These are phyloP conservation scores for Natator depressus DNA, from an alignment of 2,113 vertebrate genomes.

Conservation along the genomic window DNA sequence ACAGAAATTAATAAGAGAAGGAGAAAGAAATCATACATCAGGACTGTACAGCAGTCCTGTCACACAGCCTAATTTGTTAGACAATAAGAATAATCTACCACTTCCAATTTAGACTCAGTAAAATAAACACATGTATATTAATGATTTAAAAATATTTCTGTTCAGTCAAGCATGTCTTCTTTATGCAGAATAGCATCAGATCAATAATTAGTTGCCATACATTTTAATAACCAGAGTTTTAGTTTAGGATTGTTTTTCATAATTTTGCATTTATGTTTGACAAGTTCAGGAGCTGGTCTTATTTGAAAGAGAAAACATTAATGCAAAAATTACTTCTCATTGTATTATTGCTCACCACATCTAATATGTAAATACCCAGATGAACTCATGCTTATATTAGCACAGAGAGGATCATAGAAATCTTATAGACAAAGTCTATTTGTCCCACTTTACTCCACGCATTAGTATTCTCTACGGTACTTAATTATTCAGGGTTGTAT, in stretches of 20 bases:
- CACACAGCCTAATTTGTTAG: conserved; percentile 79
- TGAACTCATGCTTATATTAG: conserved; percentile 67
- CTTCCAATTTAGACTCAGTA: conserved; percentile 77
- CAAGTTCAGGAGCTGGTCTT: conserved; percentile 76
- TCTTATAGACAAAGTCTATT: conserved; percentile 63
- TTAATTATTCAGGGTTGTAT: conserved; percentile 66
- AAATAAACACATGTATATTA: conserved; percentile 85
- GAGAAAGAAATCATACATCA: conserved; percentile 66
- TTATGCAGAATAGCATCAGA: conserved; percentile 79
- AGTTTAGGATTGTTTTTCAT: conserved; percentile 76
- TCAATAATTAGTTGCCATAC: conserved; percentile 83
- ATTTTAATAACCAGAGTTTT: conserved; percentile 81
- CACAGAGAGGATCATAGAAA: conserved; percentile 50
- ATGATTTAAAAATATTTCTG: conserved; percentile 81
- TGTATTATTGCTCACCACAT: conserved; percentile 55
- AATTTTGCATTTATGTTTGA: conserved; percentile 81
- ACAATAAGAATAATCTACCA: conserved; percentile 77
- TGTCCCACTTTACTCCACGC: conserved; percentile 61
- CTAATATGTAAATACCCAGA: conserved; percentile 69
- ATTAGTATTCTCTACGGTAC: conserved; percentile 62
- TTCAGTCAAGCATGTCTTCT: conserved; percentile 77
- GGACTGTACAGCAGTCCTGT: conserved; percentile 55
- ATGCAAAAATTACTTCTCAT: conserved; percentile 67
- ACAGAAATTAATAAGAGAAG: conserved; percentile 79
- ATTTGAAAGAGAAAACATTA: conserved; percentile 73